phyloP scores from a whole-genome alignment of 1,140 invertebrate species.

The Lordiphosa clarofinis region DNA sequence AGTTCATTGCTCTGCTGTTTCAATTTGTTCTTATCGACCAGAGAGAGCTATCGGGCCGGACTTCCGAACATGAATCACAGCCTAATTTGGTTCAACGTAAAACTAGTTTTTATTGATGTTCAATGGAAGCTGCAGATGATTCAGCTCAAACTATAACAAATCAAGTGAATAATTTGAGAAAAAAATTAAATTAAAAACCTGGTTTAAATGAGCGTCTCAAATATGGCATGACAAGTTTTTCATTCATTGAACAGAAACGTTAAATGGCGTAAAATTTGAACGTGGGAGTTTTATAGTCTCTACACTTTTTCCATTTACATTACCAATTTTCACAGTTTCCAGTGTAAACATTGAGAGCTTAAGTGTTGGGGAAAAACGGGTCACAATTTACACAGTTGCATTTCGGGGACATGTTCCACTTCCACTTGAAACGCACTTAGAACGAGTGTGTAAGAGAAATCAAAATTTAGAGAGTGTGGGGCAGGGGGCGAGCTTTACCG shows the following conservation, averaged over 20 bases:
- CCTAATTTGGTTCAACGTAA: conserved; percentile 1
- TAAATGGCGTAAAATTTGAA: conserved; percentile 23
- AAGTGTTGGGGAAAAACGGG: conserved; percentile 13
- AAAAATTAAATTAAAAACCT: conserved; percentile 8
- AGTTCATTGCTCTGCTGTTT: conserved; percentile 37
- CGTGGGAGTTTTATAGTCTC: conserved; percentile 49
- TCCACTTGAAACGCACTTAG: conserved; percentile 36
- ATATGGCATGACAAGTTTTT: conserved; percentile 65
- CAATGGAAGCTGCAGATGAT: conserved; percentile 27
- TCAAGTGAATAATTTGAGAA: conserved; percentile 9
- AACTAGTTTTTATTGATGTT: conserved; percentile 30
- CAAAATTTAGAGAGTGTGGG: background rate
- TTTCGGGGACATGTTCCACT: conserved; percentile 68
- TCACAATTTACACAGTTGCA: conserved; percentile 50
- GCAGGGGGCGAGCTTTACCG: conserved; percentile 33
- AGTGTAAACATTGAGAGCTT: conserved; percentile 33
- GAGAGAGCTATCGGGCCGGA: conserved; percentile 22
- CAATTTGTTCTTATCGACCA: conserved; percentile 24
- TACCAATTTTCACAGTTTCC: conserved; percentile 14
- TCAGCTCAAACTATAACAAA: conserved; percentile 26
- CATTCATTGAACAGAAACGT: conserved; percentile 49
- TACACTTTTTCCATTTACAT: conserved; percentile 1
- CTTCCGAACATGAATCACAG: conserved; percentile 40
- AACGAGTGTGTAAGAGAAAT: conserved; percentile 2
- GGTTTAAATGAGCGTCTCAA: conserved; percentile 25